Conservation (phyloP, 2,888 invertebrate genomes). For the Mesorhabditis sp. region DNA sequence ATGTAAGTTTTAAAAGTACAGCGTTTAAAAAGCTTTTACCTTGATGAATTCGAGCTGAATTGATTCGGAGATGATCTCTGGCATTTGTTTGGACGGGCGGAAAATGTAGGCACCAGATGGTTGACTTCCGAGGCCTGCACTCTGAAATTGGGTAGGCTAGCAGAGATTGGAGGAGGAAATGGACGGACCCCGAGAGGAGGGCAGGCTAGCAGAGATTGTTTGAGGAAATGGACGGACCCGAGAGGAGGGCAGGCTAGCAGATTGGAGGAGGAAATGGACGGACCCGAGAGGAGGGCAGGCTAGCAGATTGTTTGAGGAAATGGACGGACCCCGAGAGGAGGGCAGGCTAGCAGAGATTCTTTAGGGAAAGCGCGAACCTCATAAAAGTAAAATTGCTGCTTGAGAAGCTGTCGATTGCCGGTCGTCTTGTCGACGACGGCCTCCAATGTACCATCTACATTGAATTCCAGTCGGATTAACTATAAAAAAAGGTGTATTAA, state of each 20-base stretch:
- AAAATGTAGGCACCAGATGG: slow-evolving; percentile 88
- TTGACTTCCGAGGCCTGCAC: slow-evolving; percentile 64
- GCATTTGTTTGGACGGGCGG: slow-evolving; percentile 57
- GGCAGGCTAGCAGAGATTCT: no score
- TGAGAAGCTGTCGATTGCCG: slow-evolving; percentile 56
- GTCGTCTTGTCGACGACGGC: slow-evolving; percentile 60
- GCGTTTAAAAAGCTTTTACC: slow-evolving; percentile 6
- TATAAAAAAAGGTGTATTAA: slow-evolving; percentile 14
- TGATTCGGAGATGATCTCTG: slow-evolving; percentile 21
- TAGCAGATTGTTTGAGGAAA: no score
- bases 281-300: no score
- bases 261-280: no score
- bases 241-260: no score
- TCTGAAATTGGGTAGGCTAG: no score
- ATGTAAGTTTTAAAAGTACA: no score
- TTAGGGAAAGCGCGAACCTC: slow-evolving; percentile 16
- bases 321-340: no score
- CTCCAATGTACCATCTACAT: slow-evolving; percentile 66
- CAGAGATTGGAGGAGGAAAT: no score
- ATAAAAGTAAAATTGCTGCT: slow-evolving; percentile 75
- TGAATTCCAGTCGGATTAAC: slow-evolving; percentile 63
- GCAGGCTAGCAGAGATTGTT: no score
- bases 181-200: no score
- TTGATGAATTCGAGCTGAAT: slow-evolving; percentile 25
- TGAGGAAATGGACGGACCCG: no score